Evolutionary conservation across 2,113 vertebrate species (phyloP), one percentile per base, ranked within the genome.

Genomic region (Phocoena sinus): DNA sequence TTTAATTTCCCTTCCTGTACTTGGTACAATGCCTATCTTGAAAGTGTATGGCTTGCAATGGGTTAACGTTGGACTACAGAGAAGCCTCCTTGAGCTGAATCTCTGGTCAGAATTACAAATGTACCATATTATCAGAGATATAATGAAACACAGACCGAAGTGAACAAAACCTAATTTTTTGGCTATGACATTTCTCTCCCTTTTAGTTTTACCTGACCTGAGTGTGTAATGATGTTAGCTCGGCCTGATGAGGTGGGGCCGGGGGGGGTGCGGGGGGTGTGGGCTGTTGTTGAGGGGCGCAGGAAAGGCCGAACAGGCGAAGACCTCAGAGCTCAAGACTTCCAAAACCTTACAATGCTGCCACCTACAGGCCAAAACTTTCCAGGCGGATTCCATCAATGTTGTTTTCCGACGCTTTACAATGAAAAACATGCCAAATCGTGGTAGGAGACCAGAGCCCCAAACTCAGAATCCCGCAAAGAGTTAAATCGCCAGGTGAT

Each of bases 271-370:
- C 0, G 90, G 25, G 25, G 58, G 36, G 33, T 31, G 53, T 12
- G n/a, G 56, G n/a, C 56, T 2, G 25, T 38, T 6, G 36, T 25
- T 23, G 96, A 95, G 92, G 89, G 77, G 0, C 4, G 68, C 67
- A 83, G 79, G 36, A 79, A 71, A 86, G 20, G 8, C 23, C 85
- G 0, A 4, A 62, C 38, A 31, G 38, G 28, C 74, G 0, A 44
- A 50, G 77, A 28, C 26, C 65, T 41, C 33, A 0, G 50, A 23
- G 63, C 15, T 11, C 41, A 2, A 17, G 0, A 8, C 53, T 94
- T 98, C 3, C 97, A 99, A 98, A 97, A 70, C 56, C 98, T 98
- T 97, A 77, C 99, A 99, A 99, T 98, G 98, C 98, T 99, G 98
- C 99, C 99, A 99, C 98, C 99, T 99, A 98, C 96, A 96, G 99